A percentile compares a stretch with the other conserved stretches of the same genome.
Evolutionary conservation across 1,140 invertebrate species (phyloP).

Genomic region (Homarus americanus): DNA sequence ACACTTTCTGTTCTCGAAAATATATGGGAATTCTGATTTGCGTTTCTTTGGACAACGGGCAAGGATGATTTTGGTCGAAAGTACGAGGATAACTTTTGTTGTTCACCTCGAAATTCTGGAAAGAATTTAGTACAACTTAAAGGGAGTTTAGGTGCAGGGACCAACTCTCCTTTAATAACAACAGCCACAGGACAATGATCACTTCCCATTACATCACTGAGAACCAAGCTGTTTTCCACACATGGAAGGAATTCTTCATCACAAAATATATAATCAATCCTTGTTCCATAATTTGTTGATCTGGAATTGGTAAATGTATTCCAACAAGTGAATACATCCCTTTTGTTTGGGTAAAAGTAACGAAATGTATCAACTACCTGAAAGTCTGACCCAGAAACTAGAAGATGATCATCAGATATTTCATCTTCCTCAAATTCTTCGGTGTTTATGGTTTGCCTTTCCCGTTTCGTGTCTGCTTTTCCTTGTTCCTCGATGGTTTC

Average conservation of each 20-base stretch:
- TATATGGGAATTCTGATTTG: neutral
- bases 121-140: slow-evolving; percentile 79
- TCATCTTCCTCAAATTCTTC: slow-evolving; percentile 20
- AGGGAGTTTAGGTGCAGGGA: slow-evolving; percentile 77
- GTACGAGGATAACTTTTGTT: slow-evolving; percentile 80
- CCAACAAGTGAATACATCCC: slow-evolving; percentile 82
- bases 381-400: slow-evolving; percentile 59
- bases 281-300: slow-evolving; percentile 81
- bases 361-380: slow-evolving; percentile 81
- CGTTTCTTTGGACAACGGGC: slow-evolving; percentile 1
- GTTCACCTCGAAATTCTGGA: slow-evolving; percentile 81
- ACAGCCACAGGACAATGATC: slow-evolving; percentile 82
- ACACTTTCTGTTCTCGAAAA: slow-evolving; percentile 19
- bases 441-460: neutral
- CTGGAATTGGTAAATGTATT: slow-evolving; percentile 79
- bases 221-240: slow-evolving; percentile 78
- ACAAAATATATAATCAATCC: slow-evolving; percentile 82
- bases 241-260: slow-evolving; percentile 77
- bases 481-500: neutral
- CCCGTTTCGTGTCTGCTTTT: neutral
- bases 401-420: slow-evolving; percentile 32
- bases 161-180: slow-evolving; percentile 76
- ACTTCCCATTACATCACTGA: slow-evolving; percentile 80
- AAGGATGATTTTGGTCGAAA: slow-evolving; percentile 75
- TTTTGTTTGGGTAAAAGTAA: slow-evolving; percentile 79